phyloP scores from a whole-genome alignment of 2,113 vertebrate species.

The human region GRCh38 chr4:89116501-89117000 shows the following conservation, averaged over 20 bases:
- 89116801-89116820: background rate
- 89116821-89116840: background rate
- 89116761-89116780: background rate
- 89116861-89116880: background rate
- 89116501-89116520: background rate
- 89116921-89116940: background rate
- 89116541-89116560: background rate
- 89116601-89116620: background rate
- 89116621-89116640: background rate
- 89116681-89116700: background rate
- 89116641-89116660: background rate
- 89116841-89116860: background rate
- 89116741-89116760: background rate
- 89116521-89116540: background rate
- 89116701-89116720: background rate
- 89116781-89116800: background rate
- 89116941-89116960: constrained; percentile 5
- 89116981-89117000: background rate
- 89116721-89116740: background rate
- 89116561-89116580: background rate
- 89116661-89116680: background rate
- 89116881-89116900: constrained; percentile 11
- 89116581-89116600: background rate
- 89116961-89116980: background rate
- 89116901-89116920: background rate